Evolutionary conservation across 2,113 vertebrate genomes (phyloP).

Genomic region (Pluvianellus socialis): DNA sequence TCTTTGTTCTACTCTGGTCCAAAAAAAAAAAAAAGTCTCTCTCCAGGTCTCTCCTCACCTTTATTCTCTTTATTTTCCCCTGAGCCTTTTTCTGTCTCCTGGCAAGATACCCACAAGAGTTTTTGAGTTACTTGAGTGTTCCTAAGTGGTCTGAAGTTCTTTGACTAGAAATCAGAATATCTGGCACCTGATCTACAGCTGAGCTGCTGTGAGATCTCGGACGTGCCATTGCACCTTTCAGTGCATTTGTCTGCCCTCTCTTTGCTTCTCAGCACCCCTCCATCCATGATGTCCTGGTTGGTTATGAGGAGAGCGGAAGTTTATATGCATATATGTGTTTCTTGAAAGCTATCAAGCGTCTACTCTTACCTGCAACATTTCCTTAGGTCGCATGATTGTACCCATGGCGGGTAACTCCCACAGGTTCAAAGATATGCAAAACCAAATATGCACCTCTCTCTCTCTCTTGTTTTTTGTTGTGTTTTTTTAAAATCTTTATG

Average conservation of each 20-base stretch:
- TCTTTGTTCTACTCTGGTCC: not conserved
- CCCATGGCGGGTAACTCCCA: not conserved
- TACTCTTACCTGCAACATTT: not conserved
- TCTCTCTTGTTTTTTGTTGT: fast-evolving
- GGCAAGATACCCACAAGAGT: not conserved
- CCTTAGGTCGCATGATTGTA: not conserved
- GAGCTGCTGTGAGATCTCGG: not conserved
- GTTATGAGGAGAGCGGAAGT: not conserved
- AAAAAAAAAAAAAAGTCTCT: not conserved
- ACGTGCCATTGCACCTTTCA: not conserved
- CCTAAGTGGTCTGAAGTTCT: not conserved
- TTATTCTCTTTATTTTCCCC: not conserved
- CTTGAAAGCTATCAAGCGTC: not conserved
- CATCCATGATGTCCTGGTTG: not conserved
- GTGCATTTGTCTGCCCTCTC: not conserved
- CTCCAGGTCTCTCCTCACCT: not conserved
- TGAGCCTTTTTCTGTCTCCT: not conserved
- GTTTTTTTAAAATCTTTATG: not conserved
- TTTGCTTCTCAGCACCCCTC: not conserved
- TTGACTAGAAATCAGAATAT: not conserved
- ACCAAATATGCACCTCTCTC: not conserved
- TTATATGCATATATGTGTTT: not conserved
- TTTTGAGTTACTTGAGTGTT: not conserved
- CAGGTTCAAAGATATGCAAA: not conserved
- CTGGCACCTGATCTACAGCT: not conserved